These are phyloP conservation scores for Manis pentadactyla DNA, from an alignment of 2,797 vertebrate species.

Conservation along the genomic window DNA sequence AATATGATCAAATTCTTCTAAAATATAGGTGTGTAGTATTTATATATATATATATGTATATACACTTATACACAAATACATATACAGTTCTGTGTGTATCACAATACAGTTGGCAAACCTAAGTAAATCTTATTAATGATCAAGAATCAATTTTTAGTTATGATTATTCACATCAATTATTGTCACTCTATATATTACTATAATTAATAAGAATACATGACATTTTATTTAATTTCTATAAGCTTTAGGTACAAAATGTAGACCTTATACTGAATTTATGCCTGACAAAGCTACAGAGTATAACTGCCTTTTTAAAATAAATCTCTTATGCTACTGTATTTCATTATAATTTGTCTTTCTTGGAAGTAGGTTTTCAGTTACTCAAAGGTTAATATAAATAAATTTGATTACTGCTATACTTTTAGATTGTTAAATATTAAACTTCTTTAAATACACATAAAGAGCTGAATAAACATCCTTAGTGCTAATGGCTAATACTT, in stretches of 20 bases:
- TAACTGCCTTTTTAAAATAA: conserved; percentile 25
- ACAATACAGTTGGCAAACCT: not conserved
- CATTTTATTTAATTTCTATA: conserved; percentile 39
- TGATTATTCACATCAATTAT: not conserved
- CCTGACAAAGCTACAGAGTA: not conserved
- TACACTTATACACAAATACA: not conserved
- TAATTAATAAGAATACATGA: conserved; percentile 1
- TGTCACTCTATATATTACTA: not conserved
- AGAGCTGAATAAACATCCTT: conserved; percentile 31
- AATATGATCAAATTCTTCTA: not conserved
- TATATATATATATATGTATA: not conserved
- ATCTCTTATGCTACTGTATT: conserved; percentile 33
- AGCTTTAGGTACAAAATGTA: not conserved
- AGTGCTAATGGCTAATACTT: conserved; percentile 36
- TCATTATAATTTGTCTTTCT: conserved; percentile 49
- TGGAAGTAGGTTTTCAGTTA: conserved; percentile 52
- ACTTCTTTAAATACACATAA: conserved; percentile 1
- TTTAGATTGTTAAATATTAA: conserved; percentile 59
- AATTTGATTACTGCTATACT: conserved; percentile 43
- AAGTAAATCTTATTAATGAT: conserved; percentile 23
- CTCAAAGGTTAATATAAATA: conserved; percentile 31
- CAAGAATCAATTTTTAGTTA: conserved; percentile 15
- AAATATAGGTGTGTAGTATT: not conserved
- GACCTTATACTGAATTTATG: conserved; percentile 41
- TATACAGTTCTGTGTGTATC: not conserved